Evolutionary conservation across 2,797 vertebrate species (phyloP).

Genomic region (Ctenopoma multispine): DNA sequence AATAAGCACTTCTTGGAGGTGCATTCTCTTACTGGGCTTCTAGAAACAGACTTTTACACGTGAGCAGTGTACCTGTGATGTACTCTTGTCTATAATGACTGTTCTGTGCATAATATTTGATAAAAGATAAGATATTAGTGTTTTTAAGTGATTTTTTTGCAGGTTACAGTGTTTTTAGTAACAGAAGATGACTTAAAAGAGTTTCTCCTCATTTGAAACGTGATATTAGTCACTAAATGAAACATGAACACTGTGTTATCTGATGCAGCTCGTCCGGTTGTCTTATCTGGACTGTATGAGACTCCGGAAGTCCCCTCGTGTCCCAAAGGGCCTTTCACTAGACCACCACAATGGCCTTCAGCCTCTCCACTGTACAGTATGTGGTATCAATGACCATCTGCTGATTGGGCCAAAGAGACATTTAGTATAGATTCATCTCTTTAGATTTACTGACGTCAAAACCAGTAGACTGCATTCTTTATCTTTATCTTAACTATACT

Average conservation of each 20-base stretch:
- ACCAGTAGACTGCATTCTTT: slow-evolving; percentile 5
- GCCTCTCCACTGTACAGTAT: not conserved
- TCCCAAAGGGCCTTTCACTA: slow-evolving; percentile 47
- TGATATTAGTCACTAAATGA: slow-evolving; percentile 27
- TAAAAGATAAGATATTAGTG: not conserved
- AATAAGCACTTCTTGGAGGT: no score
- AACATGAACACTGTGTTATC: slow-evolving; percentile 46
- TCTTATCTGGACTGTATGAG: slow-evolving; percentile 57
- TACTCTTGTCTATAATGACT: no score
- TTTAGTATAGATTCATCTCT: slow-evolving; percentile 23
- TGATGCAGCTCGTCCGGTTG: slow-evolving; percentile 55
- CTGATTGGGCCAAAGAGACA: not conserved
- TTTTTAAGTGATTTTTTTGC: not conserved
- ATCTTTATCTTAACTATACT: no score
- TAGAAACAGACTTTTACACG: not conserved
- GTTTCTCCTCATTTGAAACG: slow-evolving; percentile 7
- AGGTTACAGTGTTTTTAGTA: not conserved
- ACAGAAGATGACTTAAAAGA: not conserved
- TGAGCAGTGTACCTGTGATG: not conserved
- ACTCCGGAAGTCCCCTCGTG: slow-evolving; percentile 50
- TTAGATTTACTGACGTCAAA: slow-evolving; percentile 12
- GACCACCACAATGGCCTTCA: slow-evolving; percentile 49
- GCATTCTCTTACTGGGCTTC: no score
- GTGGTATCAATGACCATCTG: slow-evolving; percentile 22
- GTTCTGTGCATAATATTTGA: not conserved